Conservation (phyloP, 2,888 invertebrate genomes). For the Orgyia antiqua region DNA sequence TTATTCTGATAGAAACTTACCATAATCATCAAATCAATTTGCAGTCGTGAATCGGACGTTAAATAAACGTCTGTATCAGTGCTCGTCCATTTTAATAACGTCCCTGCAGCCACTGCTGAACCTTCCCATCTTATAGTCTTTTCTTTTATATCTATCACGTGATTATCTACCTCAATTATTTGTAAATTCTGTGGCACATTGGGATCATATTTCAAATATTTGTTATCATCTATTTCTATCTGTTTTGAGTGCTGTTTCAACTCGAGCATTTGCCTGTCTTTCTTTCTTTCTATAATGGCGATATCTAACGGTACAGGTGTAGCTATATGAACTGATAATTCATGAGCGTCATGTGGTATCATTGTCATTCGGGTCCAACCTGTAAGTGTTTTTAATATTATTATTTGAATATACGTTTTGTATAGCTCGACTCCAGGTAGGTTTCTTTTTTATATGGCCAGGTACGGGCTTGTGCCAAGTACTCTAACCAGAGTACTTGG, state of each 20-base stretch:
- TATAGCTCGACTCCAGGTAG: no score
- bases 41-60: slow-evolving; percentile 50
- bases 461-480: no score
- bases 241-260: slow-evolving; percentile 52
- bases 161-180: slow-evolving; percentile 62
- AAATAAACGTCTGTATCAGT: slow-evolving; percentile 54
- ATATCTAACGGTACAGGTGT: slow-evolving; percentile 55
- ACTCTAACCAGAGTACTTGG: no score
- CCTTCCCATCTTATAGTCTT: slow-evolving; percentile 49
- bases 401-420: no score
- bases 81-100: slow-evolving; percentile 57
- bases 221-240: slow-evolving; percentile 46
- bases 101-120: slow-evolving; percentile 54
- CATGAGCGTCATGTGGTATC: slow-evolving; percentile 60
- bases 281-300: slow-evolving; percentile 54
- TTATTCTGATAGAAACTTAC: no score
- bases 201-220: slow-evolving; percentile 65
- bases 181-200: slow-evolving; percentile 65
- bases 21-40: slow-evolving; percentile 66
- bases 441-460: no score
- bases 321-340: slow-evolving; percentile 52
- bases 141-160: slow-evolving; percentile 63
- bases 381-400: slow-evolving; percentile 22
- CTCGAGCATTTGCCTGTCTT: slow-evolving; percentile 56
- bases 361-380: slow-evolving; percentile 63